Evolutionary conservation across 2,113 vertebrate species (phyloP), one percentile per base, ranked within the genome.

Genomic region (Pterophyllum scalare): DNA sequence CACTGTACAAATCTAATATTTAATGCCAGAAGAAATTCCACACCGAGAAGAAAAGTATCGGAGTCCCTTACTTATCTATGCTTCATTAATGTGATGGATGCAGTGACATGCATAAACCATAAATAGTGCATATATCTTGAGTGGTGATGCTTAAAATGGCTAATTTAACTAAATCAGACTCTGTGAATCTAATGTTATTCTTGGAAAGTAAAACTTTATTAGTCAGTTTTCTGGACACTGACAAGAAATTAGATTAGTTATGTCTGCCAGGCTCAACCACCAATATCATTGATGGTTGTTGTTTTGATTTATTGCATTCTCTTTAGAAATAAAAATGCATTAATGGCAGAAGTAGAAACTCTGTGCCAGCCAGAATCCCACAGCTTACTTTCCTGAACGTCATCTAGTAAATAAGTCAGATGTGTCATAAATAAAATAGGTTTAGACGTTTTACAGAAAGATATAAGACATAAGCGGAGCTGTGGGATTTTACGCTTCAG

Each of bases 141-240:
- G 57, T 33, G 57, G 22, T 15, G 22, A 59, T 59, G 22, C 19
- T 43, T 75, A 56, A 67, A 72, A 79, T 28, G 67, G 67, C 26
- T 19, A 54, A 54, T 59, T 46, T 24, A 33, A 70, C 58, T 9
- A 79, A 85, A 82, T 82, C 58, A 77, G 59, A 82, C 11, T 85
- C 79, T 77, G 31, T 52, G 9, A 17, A 9, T 84, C 46, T 54
- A 49, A 57, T 64, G 35, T 61, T 60, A 83, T 57, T 81, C 22
- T 61, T 58, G 52, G 52, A 81, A 79, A 79, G 59, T 11, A 90
- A 88, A 74, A n/a, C 80, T n/a, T 75, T 5, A 87, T 87, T 77
- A 75, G 22, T 89, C 40, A 28, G 74, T 24, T 24, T 65, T 67
- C 60, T 60, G 24, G 40, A 38, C 72, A 24, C 57, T 76, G 70